These are phyloP conservation scores for Thunnus maccoyii DNA, from an alignment of 2,113 vertebrate genomes.

Conservation along the genomic window DNA sequence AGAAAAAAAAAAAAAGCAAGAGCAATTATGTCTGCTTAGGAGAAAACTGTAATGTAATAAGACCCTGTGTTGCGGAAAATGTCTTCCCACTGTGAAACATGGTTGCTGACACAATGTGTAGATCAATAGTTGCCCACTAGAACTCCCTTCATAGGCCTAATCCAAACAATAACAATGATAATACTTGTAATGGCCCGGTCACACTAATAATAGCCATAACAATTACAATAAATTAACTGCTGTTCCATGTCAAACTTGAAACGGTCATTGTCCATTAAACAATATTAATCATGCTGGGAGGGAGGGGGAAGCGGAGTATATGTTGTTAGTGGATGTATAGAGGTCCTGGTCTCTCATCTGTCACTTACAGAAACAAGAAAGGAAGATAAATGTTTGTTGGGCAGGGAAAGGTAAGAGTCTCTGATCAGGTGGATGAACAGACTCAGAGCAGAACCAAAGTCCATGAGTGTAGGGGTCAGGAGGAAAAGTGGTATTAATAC, in stretches of 20 bases:
- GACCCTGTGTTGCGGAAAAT: slow-evolving; percentile 31
- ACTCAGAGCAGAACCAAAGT: slow-evolving; percentile 24
- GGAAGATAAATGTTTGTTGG: slow-evolving; percentile 17
- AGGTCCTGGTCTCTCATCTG: slow-evolving; percentile 1
- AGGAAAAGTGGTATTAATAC: slow-evolving; percentile 58
- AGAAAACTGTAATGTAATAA: slow-evolving; percentile 50
- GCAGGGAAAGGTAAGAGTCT: slow-evolving; percentile 29
- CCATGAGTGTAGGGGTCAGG: background rate
- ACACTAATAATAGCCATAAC: slow-evolving; percentile 58
- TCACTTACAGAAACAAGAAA: slow-evolving; percentile 21
- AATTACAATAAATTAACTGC: slow-evolving; percentile 57
- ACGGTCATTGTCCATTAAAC: slow-evolving; percentile 50
- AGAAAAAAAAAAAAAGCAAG: background rate
- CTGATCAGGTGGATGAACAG: slow-evolving; percentile 12
- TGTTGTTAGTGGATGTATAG: slow-evolving; percentile 30
- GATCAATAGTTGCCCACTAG: slow-evolving; percentile 52
- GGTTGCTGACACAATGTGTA: slow-evolving; percentile 12
- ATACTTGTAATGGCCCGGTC: slow-evolving; percentile 48
- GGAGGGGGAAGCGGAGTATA: background rate
- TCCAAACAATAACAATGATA: slow-evolving; percentile 52
- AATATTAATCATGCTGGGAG: slow-evolving; percentile 44
- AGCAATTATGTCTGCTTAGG: slow-evolving; percentile 39
- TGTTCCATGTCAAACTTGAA: slow-evolving; percentile 18
- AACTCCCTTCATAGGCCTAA: slow-evolving; percentile 1
- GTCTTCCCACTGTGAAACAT: slow-evolving; percentile 43